A percentile compares a stretch with the other conserved stretches of the same genome.
Evolutionary conservation across 2,113 vertebrate genomes (phyloP).

Genomic region (Choloepus hoffmanni): DNA sequence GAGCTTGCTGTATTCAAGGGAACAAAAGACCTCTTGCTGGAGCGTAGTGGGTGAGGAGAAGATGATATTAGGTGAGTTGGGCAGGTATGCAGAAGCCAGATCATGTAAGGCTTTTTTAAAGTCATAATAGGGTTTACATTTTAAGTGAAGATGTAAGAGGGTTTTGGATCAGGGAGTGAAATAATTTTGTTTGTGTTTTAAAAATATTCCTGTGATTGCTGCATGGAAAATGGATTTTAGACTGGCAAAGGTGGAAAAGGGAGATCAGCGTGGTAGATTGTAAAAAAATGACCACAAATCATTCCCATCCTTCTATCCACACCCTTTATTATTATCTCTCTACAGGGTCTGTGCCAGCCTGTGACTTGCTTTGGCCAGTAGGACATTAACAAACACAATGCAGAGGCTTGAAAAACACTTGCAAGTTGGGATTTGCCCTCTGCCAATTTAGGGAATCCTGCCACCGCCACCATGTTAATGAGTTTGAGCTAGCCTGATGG

Average conservation of each 20-base stretch:
- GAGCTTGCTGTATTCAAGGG: neutral
- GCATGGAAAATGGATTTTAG: neutral
- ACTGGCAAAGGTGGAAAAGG: neutral
- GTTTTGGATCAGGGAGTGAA: neutral
- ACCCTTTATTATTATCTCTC: neutral
- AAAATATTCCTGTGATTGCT: neutral
- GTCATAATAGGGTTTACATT: neutral
- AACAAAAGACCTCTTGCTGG: neutral
- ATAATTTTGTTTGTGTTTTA: neutral
- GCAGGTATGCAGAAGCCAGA: neutral
- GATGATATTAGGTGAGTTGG: neutral
- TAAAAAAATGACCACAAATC: neutral
- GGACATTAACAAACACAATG: neutral
- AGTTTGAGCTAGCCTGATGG: neutral
- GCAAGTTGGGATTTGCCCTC: neutral
- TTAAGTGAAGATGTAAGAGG: neutral
- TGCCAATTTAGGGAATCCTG: neutral
- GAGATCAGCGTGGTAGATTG: neutral
- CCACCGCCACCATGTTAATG: neutral
- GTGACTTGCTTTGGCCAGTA: neutral
- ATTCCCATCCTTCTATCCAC: neutral
- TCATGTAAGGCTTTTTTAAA: neutral
- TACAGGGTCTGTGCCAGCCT: neutral
- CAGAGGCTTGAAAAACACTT: neutral
- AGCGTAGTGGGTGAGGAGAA: neutral